Evolutionary conservation across 2,888 invertebrate species (phyloP), one percentile per base, ranked within the genome.

Genomic region (Gastrophysa polygoni): DNA sequence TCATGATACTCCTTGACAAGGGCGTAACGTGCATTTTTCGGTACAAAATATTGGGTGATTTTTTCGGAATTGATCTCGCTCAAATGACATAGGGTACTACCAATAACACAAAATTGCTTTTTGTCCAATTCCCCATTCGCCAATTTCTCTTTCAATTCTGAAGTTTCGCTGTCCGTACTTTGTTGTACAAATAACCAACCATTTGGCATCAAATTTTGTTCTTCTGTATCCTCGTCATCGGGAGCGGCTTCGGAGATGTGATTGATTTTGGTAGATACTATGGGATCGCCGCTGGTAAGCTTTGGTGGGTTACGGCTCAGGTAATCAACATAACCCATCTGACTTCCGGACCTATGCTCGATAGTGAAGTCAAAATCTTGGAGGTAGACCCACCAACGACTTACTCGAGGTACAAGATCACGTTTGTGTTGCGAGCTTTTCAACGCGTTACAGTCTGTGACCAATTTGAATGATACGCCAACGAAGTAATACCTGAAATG

Each of bases 1-100:
- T 32, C 29, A 10, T 32, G 29, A 8, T 32, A 32, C 29, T 32
- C 29, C 10, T 32, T 32, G 4, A 32, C 6, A 7, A 32, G 10
- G 10, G 29, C 29, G 29, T 32, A 32, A 8, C 29, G 29, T 32
- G 34, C 52, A 17, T 34, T 52, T 34, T 52, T 52, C 8, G 52
- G 38, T 18, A 52, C 52, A 34, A 52, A 52, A 17, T 52, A 52
- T 17, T 52, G 52, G 8, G 38, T 52, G 2, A 52, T 3, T 34
- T 34, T 52, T 34, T 52, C 52, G 2, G 52, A 52, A 52, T 52
- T 52, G 17, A 32, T 52, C 17, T 52, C 34, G 18, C 52, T 52
- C 32, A 52, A 32, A 34, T 52, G 52, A 34, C 52, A 52, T 38
- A 52, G 18, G 16, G 52, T 52, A 52, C 32, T 52, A 34, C 52